These are phyloP conservation scores for Silurus asotus DNA, from an alignment of 2,113 vertebrate species.

Conservation along the genomic window DNA sequence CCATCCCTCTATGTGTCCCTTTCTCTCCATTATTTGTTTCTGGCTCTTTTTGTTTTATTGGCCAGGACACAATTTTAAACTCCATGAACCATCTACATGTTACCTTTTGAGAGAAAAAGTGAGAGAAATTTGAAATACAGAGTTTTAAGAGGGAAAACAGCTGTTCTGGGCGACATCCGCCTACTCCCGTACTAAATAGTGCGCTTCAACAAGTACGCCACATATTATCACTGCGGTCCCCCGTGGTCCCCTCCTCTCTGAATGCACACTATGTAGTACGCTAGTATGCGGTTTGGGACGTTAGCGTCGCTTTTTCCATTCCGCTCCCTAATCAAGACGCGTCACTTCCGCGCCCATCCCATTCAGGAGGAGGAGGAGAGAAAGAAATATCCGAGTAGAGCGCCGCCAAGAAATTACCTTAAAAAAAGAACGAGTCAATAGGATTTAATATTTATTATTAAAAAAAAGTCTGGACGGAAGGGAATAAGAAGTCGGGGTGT, in stretches of 20 bases:
- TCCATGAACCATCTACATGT: background rate
- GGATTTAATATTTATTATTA: constrained; percentile 32
- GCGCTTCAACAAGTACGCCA: constrained; percentile 9
- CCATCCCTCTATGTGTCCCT: too few relatives aligned
- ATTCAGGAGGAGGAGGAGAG: constrained; percentile 55
- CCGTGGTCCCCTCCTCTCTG: background rate
- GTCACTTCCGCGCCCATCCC: constrained; percentile 83
- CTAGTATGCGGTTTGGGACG: constrained; percentile 26
- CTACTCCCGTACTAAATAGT: background rate
- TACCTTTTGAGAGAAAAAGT: background rate
- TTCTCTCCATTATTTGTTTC: too few relatives aligned
- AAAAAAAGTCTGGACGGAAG: constrained; percentile 48
- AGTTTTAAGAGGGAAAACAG: background rate
- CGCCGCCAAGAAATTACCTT: constrained; percentile 41
- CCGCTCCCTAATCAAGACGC: constrained; percentile 53
- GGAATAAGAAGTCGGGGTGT: constrained; percentile 52
- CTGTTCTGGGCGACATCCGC: background rate
- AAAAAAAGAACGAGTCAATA: constrained; percentile 66
- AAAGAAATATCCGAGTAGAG: constrained; percentile 64
- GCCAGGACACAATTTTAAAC: too few relatives aligned
- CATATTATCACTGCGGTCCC: background rate
- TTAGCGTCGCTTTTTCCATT: constrained; percentile 13
- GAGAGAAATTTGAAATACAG: background rate
- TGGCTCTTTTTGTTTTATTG: too few relatives aligned
- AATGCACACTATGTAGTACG: background rate